phyloP scores from a whole-genome alignment of 2,888 invertebrate species.

The Glaucopsyche alexis region DNA sequence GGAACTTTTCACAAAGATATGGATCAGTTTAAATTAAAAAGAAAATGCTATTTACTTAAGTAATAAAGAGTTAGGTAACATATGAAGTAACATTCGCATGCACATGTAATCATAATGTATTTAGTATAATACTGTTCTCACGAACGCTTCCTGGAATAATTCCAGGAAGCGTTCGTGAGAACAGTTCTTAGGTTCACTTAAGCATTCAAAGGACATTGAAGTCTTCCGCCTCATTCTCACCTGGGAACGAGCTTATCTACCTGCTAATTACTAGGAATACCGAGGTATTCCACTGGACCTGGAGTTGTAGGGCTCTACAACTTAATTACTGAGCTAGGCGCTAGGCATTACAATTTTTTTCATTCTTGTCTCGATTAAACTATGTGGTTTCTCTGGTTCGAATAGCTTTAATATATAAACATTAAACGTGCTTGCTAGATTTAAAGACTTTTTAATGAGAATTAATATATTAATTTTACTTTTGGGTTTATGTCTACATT shows the following conservation, averaged over 20 bases:
- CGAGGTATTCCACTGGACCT: not conserved
- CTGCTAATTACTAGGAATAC: constrained; percentile 9
- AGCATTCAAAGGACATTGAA: constrained; percentile 31
- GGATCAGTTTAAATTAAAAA: too few species aligned
- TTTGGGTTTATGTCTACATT: too few species aligned
- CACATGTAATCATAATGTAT: not conserved
- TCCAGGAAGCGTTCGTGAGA: constrained; percentile 29
- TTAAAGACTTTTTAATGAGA: not conserved
- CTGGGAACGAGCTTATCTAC: constrained; percentile 24
- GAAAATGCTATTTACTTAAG: too few species aligned
- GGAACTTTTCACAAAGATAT: too few species aligned
- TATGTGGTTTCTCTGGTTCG: not conserved
- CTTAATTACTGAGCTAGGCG: constrained; percentile 23
- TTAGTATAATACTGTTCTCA: too few species aligned
- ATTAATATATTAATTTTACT: not conserved
- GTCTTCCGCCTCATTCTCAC: constrained; percentile 25
- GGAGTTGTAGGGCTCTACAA: not conserved
- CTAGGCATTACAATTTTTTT: constrained; percentile 3
- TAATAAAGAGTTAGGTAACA: not conserved
- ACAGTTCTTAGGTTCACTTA: constrained; percentile 7
- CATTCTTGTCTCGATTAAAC: constrained; percentile 16
- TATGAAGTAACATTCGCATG: not conserved
- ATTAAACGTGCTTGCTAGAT: not conserved
- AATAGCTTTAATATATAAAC: not conserved
- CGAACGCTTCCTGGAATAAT: too few species aligned